Evolutionary conservation across 2,113 vertebrate species (phyloP).

Genomic region (Grantiella picta): DNA sequence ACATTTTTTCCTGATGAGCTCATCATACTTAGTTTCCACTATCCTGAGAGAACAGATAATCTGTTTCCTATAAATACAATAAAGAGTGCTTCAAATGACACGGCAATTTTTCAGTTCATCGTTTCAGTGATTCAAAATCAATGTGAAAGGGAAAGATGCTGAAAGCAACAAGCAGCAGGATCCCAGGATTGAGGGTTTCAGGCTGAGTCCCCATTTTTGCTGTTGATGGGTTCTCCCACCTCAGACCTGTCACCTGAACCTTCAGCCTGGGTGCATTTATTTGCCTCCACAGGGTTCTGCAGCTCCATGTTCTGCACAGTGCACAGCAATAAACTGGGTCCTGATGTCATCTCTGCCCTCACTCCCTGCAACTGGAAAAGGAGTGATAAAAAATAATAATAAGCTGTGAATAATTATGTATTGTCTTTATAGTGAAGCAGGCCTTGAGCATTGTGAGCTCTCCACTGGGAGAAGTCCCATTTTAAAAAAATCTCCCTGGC

Average conservation of each 20-base stretch:
- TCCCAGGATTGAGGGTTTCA: not conserved
- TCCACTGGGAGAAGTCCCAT: constrained; percentile 16
- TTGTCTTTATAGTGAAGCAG: not conserved
- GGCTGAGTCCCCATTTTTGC: not conserved
- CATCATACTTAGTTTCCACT: not conserved
- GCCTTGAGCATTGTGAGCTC: not conserved
- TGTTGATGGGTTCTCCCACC: not conserved
- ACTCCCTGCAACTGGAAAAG: not conserved
- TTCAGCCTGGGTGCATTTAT: not conserved
- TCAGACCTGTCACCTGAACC: not conserved
- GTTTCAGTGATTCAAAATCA: not conserved
- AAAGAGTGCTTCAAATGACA: not conserved
- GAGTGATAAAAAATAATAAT: constrained; percentile 37
- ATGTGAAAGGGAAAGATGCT: not conserved
- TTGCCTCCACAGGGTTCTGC: not conserved
- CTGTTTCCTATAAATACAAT: not conserved
- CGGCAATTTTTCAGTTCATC: not conserved
- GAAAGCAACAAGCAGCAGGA: not conserved
- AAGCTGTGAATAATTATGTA: constrained; percentile 2
- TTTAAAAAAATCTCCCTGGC: constrained; percentile 25
- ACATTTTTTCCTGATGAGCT: constrained; percentile 37
- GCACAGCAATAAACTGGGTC: not conserved
- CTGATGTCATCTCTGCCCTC: not conserved
- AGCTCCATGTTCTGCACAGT: not conserved
- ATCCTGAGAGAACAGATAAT: constrained; percentile 5